phyloP scores from a whole-genome alignment of 1,140 invertebrate genomes.

The Aphaenogaster ashmeadi region DNA sequence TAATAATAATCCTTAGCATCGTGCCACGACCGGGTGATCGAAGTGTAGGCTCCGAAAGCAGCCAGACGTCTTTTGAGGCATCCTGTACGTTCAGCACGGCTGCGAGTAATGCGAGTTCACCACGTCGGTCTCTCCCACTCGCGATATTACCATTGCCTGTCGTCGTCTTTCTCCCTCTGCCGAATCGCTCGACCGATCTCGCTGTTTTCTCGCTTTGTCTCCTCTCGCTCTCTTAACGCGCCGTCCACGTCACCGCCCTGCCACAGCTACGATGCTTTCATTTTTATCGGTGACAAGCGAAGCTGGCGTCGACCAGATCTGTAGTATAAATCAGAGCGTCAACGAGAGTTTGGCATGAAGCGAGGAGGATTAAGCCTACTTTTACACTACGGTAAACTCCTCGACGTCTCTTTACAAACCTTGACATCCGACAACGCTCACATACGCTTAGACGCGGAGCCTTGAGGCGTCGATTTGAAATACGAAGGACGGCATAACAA shows the following conservation, averaged over 20 bases:
- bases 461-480: constrained; percentile 35
- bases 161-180: constrained; percentile 2
- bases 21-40: background rate
- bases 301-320: background rate
- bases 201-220: constrained; percentile 12
- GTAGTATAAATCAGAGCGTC: background rate
- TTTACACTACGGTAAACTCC: background rate
- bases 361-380: background rate
- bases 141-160: constrained; percentile 11
- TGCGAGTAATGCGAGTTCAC: constrained; percentile 32
- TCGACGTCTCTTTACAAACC: background rate
- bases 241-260: constrained; percentile 23
- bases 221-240: constrained; percentile 49
- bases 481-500: constrained; percentile 31
- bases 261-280: constrained; percentile 46
- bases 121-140: background rate
- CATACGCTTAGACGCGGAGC: background rate
- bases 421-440: background rate
- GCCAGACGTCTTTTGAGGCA: background rate
- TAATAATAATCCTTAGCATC: background rate
- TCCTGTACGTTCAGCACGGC: background rate
- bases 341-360: background rate
- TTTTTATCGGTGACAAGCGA: constrained; percentile 45
- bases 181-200: constrained; percentile 15
- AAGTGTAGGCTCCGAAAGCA: background rate